phyloP scores from a whole-genome alignment of 30 jellyfish, hydroid and myxozoan genomes.

The Aurelia sp. region DNA sequence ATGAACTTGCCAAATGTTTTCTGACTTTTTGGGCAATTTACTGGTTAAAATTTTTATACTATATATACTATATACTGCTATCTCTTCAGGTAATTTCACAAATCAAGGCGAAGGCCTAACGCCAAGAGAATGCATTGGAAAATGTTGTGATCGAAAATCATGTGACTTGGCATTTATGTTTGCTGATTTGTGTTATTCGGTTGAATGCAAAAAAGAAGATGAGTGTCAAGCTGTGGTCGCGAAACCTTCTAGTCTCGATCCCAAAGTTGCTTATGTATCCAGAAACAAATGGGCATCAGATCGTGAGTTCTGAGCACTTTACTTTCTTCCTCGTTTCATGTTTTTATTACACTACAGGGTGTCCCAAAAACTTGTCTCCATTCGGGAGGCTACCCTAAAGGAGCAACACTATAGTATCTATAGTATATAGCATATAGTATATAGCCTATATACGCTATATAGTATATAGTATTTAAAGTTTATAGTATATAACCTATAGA shows the following conservation, averaged over 20 bases:
- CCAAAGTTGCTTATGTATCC: conserved; percentile 85
- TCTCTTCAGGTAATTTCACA: conserved; percentile 81
- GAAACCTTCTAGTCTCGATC: conserved; percentile 86
- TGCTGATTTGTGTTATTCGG: conserved; percentile 93
- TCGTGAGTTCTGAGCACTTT: conserved; percentile 5
- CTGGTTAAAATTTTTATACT: too few relatives aligned
- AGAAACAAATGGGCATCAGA: conserved; percentile 36
- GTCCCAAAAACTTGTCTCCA: too few relatives aligned
- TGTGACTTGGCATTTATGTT: conserved; percentile 98
- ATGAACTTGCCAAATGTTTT: not conserved
- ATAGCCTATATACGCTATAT: too few relatives aligned
- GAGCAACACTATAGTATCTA: too few relatives aligned
- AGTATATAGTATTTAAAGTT: too few relatives aligned
- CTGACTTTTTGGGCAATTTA: not conserved
- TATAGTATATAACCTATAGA: too few relatives aligned
- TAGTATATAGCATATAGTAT: too few relatives aligned
- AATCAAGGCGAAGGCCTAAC: conserved; percentile 94
- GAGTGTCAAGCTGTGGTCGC: conserved; percentile 97
- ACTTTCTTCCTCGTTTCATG: too few relatives aligned
- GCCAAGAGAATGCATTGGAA: conserved; percentile 78
- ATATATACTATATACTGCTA: too few relatives aligned
- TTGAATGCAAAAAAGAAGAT: conserved; percentile 84
- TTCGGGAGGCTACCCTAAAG: too few relatives aligned
- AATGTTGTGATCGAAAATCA: conserved; percentile 77
- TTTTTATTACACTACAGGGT: too few relatives aligned